Conservation (phyloP, 2,888 invertebrate species). For the Osedax frankpressi region DNA sequence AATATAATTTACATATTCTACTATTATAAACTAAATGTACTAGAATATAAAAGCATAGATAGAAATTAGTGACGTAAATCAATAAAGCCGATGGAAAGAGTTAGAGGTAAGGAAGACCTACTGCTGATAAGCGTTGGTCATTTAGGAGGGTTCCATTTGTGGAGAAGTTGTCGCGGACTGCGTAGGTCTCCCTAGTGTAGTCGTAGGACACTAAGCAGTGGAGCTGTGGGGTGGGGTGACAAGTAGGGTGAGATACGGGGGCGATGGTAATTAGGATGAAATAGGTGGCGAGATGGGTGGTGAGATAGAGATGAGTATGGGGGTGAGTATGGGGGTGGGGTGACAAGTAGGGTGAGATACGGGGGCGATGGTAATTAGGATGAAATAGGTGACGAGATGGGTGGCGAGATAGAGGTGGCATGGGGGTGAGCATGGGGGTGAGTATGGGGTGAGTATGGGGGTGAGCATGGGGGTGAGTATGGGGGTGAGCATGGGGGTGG, state of each 20-base stretch:
- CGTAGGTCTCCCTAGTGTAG: not conserved
- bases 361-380: not conserved
- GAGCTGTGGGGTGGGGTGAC: not conserved
- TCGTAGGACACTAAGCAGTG: not conserved
- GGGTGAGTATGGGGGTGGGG: not conserved
- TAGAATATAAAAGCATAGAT: no score
- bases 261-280: not conserved
- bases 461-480: not conserved
- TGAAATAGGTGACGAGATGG: not conserved
- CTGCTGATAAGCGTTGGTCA: no score
- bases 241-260: not conserved
- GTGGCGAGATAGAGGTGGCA: not conserved
- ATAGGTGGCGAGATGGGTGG: not conserved
- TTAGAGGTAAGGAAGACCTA: no score
- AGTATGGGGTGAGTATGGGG: not conserved
- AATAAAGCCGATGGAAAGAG: no score
- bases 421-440: not conserved
- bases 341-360: not conserved
- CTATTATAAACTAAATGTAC: no score
- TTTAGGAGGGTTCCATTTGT: no score
- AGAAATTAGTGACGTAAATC: no score
- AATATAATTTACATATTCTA: no score
- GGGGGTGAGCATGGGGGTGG: not conserved
- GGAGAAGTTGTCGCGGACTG: not conserved
- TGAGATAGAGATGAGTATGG: not conserved